phyloP scores from a whole-genome alignment of 2,113 vertebrate genomes.

The Arvicanthis niloticus region DNA sequence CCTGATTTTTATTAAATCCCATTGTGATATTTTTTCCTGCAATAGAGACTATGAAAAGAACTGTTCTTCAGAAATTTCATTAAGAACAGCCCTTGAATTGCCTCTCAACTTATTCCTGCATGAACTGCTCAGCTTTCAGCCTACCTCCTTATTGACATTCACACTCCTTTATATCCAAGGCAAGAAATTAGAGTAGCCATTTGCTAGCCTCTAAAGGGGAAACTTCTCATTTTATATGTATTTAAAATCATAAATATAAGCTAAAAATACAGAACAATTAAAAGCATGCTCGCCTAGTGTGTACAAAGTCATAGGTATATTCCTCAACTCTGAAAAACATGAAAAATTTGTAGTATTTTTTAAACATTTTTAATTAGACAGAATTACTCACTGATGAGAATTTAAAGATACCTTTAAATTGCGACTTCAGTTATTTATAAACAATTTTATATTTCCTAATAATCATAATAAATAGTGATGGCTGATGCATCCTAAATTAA shows the following conservation, averaged over 20 bases:
- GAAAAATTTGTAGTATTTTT: not conserved
- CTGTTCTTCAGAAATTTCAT: slow-evolving; percentile 68
- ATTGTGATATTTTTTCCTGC: slow-evolving; percentile 64
- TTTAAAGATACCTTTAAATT: slow-evolving; percentile 1
- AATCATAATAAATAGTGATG: not conserved
- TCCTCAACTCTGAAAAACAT: not conserved
- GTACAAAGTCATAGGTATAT: not conserved
- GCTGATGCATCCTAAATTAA: not conserved
- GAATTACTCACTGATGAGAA: not conserved
- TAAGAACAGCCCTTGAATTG: slow-evolving; percentile 31
- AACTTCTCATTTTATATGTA: not conserved
- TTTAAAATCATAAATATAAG: not conserved
- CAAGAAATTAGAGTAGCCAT: slow-evolving; percentile 17
- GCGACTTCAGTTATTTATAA: not conserved
- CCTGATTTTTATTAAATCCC: slow-evolving; percentile 68
- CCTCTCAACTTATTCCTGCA: not conserved
- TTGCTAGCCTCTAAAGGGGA: not conserved
- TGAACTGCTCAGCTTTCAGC: not conserved
- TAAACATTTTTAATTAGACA: not conserved
- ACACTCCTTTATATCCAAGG: not conserved
- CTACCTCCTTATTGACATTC: not conserved
- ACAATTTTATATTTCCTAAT: not conserved
- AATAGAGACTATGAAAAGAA: slow-evolving; percentile 55
- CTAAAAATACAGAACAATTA: not conserved
- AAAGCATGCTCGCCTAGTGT: not conserved